phyloP scores from a whole-genome alignment of 1,140 invertebrate genomes.

The Macrobrachium rosenbergii region DNA sequence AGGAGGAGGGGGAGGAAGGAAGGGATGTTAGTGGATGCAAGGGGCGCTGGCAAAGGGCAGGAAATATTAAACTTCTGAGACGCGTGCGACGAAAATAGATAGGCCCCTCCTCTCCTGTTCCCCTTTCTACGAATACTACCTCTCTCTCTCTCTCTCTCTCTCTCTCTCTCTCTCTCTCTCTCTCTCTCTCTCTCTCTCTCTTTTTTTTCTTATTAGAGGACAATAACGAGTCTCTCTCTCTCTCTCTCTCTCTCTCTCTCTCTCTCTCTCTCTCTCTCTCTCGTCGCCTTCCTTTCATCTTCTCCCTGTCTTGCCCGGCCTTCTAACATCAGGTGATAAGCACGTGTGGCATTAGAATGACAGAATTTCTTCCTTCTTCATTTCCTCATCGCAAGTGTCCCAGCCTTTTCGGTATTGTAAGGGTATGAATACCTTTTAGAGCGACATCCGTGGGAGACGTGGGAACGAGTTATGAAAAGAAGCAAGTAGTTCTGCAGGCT shows the following conservation, averaged over 20 bases:
- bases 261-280: not conserved
- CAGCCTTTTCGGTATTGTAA: no score
- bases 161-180: not conserved
- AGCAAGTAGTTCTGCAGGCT: no score
- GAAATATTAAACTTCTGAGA: not conserved
- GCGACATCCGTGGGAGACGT: no score
- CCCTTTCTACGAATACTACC: not conserved
- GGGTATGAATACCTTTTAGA: no score
- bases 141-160: not conserved
- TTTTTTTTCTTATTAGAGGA: no score
- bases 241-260: constrained; percentile 11
- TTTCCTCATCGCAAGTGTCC: no score
- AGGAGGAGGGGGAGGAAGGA: not conserved
- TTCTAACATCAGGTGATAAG: not conserved
- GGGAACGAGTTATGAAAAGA: no score
- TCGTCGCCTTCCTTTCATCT: not conserved
- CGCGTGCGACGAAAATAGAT: no score
- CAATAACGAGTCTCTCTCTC: not conserved
- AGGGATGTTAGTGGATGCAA: not conserved
- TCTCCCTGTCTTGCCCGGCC: not conserved
- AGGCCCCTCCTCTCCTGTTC: not conserved
- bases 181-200: not conserved
- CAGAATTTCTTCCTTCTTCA: not conserved
- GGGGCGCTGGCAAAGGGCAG: not conserved
- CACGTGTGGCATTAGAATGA: no score